These are phyloP conservation scores for Cotesia congregata DNA, from an alignment of 2,888 invertebrate genomes.

Conservation along the genomic window DNA sequence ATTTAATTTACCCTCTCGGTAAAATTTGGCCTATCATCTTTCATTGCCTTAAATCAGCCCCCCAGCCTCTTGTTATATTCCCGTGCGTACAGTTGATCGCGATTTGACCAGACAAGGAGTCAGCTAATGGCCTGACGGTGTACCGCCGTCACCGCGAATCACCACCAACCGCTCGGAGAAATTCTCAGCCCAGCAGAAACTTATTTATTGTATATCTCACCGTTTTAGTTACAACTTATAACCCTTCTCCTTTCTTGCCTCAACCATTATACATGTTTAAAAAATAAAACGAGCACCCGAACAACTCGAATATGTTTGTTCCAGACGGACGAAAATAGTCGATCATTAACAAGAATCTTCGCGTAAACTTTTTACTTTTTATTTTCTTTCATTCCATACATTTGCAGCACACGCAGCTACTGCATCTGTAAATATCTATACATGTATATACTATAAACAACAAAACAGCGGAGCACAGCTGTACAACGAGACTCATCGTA, in stretches of 20 bases:
- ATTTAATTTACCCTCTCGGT: no score
- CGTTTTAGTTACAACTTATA: neutral
- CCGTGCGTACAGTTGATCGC: slow-evolving; percentile 13
- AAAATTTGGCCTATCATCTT: no score
- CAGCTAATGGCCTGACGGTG: slow-evolving; percentile 46
- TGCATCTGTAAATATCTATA: neutral
- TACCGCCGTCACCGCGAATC: slow-evolving; percentile 41
- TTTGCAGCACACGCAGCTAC: neutral
- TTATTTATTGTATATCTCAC: slow-evolving; percentile 17
- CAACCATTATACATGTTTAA: neutral
- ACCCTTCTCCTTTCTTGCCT: neutral
- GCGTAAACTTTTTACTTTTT: slow-evolving; percentile 17
- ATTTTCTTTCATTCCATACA: slow-evolving; percentile 9
- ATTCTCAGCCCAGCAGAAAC: slow-evolving; percentile 24
- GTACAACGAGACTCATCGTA: slow-evolving; percentile 9
- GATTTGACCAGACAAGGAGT: slow-evolving; percentile 37
- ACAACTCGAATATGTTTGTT: slow-evolving; percentile 33
- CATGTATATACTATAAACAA: neutral
- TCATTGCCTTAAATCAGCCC: no score
- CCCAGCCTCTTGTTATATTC: neutral
- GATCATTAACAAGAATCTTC: slow-evolving; percentile 37
- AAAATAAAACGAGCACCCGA: neutral
- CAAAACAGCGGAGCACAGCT: slow-evolving; percentile 2
- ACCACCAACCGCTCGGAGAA: slow-evolving; percentile 21
- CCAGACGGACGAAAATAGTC: slow-evolving; percentile 37